phyloP scores from a whole-genome alignment of 2,888 invertebrate species.

The Prenolepis imparis region DNA sequence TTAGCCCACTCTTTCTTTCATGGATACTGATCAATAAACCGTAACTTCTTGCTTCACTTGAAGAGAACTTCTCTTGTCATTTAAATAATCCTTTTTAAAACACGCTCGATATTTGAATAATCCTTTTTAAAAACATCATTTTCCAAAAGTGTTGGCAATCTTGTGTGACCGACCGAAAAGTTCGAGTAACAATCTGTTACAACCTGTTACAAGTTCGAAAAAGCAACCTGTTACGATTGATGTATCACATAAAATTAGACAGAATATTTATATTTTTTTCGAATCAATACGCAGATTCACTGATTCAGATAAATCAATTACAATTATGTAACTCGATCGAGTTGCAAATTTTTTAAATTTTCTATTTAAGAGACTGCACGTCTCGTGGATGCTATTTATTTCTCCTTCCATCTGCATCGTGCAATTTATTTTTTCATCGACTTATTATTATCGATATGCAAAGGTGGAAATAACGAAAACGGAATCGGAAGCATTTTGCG shows the following conservation, averaged over 20 bases:
- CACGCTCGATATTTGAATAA: not conserved
- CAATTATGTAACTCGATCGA: not conserved
- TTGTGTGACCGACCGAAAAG: not conserved
- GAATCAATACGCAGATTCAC: not conserved
- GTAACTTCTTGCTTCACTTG: not conserved
- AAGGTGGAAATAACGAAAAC: not conserved
- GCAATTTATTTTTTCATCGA: slow-evolving; percentile 22
- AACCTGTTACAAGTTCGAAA: not conserved
- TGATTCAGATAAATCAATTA: not conserved
- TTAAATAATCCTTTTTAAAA: not conserved
- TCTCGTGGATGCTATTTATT: not conserved
- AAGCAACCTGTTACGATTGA: not conserved
- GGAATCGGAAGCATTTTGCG: not conserved
- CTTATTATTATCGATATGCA: slow-evolving; percentile 24
- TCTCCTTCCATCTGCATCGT: not conserved
- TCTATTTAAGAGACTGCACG: not conserved
- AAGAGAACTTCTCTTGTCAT: not conserved
- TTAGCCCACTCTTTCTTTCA: not conserved
- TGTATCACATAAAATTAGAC: not conserved
- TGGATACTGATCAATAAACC: not conserved
- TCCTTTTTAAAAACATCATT: not conserved
- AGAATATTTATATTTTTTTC: not conserved
- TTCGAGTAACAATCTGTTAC: not conserved
- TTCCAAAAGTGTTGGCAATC: not conserved
- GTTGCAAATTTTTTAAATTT: not conserved